Conservation (phyloP, 2,888 invertebrate species). For the Sarcophaga carnaria region DNA sequence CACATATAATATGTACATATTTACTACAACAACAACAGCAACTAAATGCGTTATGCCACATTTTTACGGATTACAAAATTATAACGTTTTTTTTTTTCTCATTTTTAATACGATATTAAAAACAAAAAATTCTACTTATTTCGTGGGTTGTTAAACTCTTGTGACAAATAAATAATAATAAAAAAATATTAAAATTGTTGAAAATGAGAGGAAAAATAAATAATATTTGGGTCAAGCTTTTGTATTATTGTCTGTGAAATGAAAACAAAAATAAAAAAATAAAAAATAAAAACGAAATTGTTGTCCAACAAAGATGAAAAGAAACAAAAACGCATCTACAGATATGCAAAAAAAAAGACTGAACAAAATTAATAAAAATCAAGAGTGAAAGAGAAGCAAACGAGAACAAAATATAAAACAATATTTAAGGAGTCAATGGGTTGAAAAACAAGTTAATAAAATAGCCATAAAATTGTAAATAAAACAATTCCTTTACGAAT, state of each 20-base stretch:
- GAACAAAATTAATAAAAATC: no score
- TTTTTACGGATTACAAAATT: slow-evolving; percentile 37
- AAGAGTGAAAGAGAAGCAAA: no score
- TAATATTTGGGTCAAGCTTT: slow-evolving; percentile 60
- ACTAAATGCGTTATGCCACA: no score
- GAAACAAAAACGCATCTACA: background rate
- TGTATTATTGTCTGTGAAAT: slow-evolving; percentile 48
- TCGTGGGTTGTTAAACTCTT: slow-evolving; percentile 39
- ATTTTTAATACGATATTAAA: background rate
- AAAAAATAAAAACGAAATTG: background rate
- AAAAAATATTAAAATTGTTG: background rate
- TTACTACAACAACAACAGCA: background rate
- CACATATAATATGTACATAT: background rate
- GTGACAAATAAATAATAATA: slow-evolving; percentile 20
- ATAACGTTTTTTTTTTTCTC: background rate
- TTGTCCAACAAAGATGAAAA: background rate
- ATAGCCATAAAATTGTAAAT: slow-evolving; percentile 67
- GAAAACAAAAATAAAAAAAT: slow-evolving; percentile 46
- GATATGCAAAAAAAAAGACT: slow-evolving; percentile 21
- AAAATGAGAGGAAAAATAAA: background rate
- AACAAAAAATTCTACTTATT: no score
- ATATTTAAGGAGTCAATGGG: slow-evolving; percentile 63
- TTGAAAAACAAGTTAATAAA: slow-evolving; percentile 69
- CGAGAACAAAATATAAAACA: slow-evolving; percentile 37
- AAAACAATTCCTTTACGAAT: slow-evolving; percentile 12